These are phyloP conservation scores for Oryctolagus cuniculus DNA, from an alignment of 2,113 vertebrate species.

Conservation along the genomic window mOryCun1.1 NC_091453.1:52562501-52563000, in stretches of 20 bases:
- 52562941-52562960: conserved; percentile 13
- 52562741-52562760: conserved; percentile 61
- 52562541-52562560: conserved; percentile 54
- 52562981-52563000: conserved; percentile 27
- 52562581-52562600: conserved; percentile 43
- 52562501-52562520: conserved; percentile 66
- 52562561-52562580: conserved; percentile 60
- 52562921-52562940: conserved; percentile 56
- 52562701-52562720: neutral
- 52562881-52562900: neutral
- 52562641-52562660: conserved; percentile 2
- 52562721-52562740: conserved; percentile 42
- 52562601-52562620: conserved; percentile 4
- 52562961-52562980: conserved; percentile 49
- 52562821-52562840: conserved; percentile 31
- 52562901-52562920: conserved; percentile 27
- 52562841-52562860: conserved; percentile 21
- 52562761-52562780: conserved; percentile 40
- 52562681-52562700: conserved; percentile 52
- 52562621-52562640: conserved; percentile 54
- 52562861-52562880: conserved; percentile 43
- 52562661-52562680: conserved; percentile 20
- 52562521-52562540: conserved; percentile 60
- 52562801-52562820: conserved; percentile 26
- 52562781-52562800: neutral